These are phyloP conservation scores for Eupeodes corollae DNA, from an alignment of 1,140 invertebrate genomes.

Conservation along the genomic window DNA sequence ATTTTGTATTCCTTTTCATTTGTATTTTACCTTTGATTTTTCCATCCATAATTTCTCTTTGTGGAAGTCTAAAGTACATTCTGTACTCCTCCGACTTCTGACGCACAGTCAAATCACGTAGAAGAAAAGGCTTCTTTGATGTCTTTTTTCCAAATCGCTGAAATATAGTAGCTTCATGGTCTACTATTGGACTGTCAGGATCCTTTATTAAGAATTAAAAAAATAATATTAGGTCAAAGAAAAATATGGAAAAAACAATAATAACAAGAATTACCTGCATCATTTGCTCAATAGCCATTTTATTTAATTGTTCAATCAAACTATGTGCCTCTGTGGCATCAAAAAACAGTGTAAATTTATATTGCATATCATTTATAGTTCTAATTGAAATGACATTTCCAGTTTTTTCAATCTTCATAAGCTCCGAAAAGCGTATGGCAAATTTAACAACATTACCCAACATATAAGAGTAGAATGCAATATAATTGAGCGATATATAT, in stretches of 20 bases:
- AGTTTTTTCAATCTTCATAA: slow-evolving; percentile 25
- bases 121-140: slow-evolving; percentile 75
- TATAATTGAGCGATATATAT: slow-evolving; percentile 89
- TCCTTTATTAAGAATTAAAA: slow-evolving; percentile 37
- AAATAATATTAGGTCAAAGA: background rate
- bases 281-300: slow-evolving; percentile 87
- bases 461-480: slow-evolving; percentile 93
- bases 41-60: slow-evolving; percentile 84
- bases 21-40: slow-evolving; percentile 56
- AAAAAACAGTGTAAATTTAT: slow-evolving; percentile 55
- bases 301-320: slow-evolving; percentile 89
- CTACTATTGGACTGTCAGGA: slow-evolving; percentile 32
- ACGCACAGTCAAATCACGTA: slow-evolving; percentile 88
- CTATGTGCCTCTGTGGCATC: slow-evolving; percentile 80
- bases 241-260: background rate
- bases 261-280: slow-evolving; percentile 15
- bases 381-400: slow-evolving; percentile 31
- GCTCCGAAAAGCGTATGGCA: slow-evolving; percentile 50
- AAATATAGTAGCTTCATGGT: slow-evolving; percentile 22
- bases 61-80: slow-evolving; percentile 73
- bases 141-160: slow-evolving; percentile 66
- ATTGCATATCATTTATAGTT: slow-evolving; percentile 32
- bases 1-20: background rate
- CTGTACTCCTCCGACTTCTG: slow-evolving; percentile 81
- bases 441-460: slow-evolving; percentile 83